Evolutionary conservation across 2,888 invertebrate genomes (phyloP), one percentile per base, ranked within the genome.

Genomic region (Eutolmus rufibarbis): DNA sequence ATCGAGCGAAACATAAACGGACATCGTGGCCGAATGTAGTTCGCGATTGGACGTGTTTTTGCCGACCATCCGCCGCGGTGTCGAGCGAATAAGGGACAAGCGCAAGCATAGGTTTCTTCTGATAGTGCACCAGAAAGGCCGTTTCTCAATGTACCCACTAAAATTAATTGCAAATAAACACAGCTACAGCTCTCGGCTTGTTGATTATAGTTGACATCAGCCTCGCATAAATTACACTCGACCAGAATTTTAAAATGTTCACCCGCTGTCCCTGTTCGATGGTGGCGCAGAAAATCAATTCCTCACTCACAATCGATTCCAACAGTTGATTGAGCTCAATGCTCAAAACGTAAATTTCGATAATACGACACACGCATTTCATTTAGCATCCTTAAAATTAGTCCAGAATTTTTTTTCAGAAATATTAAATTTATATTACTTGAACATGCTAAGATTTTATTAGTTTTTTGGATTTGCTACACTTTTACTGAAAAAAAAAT

Each of bases 161-260:
- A 78, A 40, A 74, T 74, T 85, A 31, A 76, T 86, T 74, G 34
- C 51, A 76, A 56, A 51, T 66, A 66, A 77, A 86, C 9, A 51
- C 12, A 66, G 66, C 8, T 23, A 51, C 79, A 34, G 43, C 14
- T n/a, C 40, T 5, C 57, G 57, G 57, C 82, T 82, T 82, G 82
- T 66, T 82, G 82, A 57, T 82, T 66, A 66, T 82, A 82, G 66
- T 82, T 82, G 82, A 82, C 82, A 66, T 82, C 66, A 31, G 37
- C 3, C 37, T 57, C 82, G 66, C 34, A 82, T 82, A 57, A 82
- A 82, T 82, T 66, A 31, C 31, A 46, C 56, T 31, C 79, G 79
- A 56, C 1, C 79, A 79, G 79, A 79, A 79, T 79, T 23, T 79
- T 79, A 79, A 79, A 79, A 79, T 46, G 28, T 28, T 28, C 23